Base-by-base conservation (phyloP, 2,113 vertebrate genomes). In the Cairina moschata region DNA sequence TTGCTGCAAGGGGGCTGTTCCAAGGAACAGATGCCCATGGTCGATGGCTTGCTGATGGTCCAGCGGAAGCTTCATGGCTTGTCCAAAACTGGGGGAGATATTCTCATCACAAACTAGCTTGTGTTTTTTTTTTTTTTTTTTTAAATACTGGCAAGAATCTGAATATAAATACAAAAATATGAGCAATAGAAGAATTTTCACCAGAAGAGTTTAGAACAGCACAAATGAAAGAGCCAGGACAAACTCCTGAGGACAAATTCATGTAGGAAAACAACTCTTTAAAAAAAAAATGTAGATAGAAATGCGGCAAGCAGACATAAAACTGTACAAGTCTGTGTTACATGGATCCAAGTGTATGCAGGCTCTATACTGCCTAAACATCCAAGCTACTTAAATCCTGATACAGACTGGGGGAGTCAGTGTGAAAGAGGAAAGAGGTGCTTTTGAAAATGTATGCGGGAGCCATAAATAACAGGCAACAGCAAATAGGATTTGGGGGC, bases 11-110 rank as follows among this genome's bases (percentile, higher is more conserved):
- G 16, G 16, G 68, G n/a, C 42, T 0, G 8, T 83, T 94, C 90
- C 93, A 94, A 92, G 73, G 86, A 91, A 44, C 92, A 96, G 92
- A 93, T 88, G 90, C 88, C 90, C 2, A 1, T 40, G 83, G 46
- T 86, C 4, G 18, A 29, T 38, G 38, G 38, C 46, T 91, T 40
- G 55, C 72, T 83, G 42, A 54, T 2, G 13, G 52, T 40, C 72
- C 76, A 86, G 56, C 75, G 83, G 88, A 78, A 73, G 73, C 26
- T 54, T 50, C 2, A 2, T 26, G 31, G n/a, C 48, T 76, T 44
- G 48, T 58, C 46, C 90, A 72, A 62, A 85, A 88, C 25, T 8
- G 46, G 6, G 46, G 55, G 10, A 83, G 17, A 59, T 80, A 6
- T 15, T 67, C 36, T 42, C 0, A 0, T 28, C 25, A 56, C 46